These are phyloP conservation scores for Oreortyx pictus DNA, from an alignment of 2,797 vertebrate species.

Conservation along the genomic window DNA sequence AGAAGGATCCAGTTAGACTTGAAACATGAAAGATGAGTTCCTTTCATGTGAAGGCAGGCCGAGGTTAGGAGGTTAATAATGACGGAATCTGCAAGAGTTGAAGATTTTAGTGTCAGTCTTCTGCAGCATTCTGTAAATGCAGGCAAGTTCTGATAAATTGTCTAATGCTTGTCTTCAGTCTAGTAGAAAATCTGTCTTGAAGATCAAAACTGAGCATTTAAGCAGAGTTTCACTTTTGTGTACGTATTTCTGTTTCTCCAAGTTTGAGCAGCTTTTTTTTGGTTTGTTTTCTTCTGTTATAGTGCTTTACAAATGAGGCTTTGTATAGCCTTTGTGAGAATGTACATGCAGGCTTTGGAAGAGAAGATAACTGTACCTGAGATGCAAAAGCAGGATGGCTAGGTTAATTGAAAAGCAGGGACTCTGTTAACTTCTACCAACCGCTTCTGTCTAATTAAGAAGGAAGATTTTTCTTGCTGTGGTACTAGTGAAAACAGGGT, in stretches of 20 bases:
- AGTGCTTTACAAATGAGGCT: background rate
- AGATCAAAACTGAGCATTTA: background rate
- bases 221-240: background rate
- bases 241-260: background rate
- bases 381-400: slow-evolving; percentile 15
- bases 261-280: background rate
- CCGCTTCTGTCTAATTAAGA: slow-evolving; percentile 33
- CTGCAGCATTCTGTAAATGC: background rate
- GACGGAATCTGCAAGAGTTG: background rate
- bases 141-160: background rate
- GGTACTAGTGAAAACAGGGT: background rate
- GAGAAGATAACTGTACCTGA: background rate
- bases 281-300: background rate
- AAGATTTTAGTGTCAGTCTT: background rate
- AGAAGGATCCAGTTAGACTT: background rate
- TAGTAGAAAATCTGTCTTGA: background rate
- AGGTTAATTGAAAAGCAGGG: slow-evolving; percentile 39
- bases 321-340: background rate
- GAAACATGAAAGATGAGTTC: background rate
- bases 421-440: slow-evolving; percentile 30
- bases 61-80: background rate
- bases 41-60: background rate
- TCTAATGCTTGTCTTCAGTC: background rate
- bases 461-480: slow-evolving; percentile 3
- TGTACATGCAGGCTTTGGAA: background rate